Evolutionary conservation across 2,797 vertebrate species (phyloP).

Genomic region (Neomorphus geoffroyi): DNA sequence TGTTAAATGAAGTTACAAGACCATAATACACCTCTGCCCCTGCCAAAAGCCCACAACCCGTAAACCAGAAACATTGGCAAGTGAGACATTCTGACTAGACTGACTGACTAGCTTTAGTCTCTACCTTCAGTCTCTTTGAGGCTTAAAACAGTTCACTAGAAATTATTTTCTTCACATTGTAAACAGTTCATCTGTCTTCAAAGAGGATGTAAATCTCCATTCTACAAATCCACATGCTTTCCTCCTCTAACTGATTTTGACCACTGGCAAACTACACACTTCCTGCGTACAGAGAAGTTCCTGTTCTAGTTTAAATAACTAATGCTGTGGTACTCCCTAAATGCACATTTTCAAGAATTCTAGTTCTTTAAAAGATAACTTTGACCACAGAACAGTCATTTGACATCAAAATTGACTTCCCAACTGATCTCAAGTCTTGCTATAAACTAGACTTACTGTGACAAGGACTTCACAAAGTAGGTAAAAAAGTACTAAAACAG

Average conservation of each 20-base stretch:
- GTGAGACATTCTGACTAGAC: neutral
- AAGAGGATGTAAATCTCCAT: neutral
- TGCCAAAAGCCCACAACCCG: neutral
- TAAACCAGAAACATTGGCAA: neutral
- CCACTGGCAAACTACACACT: neutral
- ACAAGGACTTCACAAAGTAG: neutral
- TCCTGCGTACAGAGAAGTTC: neutral
- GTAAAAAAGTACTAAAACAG: neutral
- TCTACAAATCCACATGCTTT: neutral
- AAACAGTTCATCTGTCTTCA: neutral
- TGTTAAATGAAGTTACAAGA: neutral
- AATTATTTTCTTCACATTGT: neutral
- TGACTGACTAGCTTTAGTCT: neutral
- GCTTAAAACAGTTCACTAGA: neutral
- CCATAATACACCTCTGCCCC: rapidly evolving
- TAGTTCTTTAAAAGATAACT: neutral
- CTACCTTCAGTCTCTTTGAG: neutral
- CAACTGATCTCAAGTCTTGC: neutral
- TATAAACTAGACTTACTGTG: neutral
- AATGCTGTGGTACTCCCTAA: neutral
- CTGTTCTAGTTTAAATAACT: neutral
- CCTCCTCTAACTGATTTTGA: neutral
- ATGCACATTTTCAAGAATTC: neutral
- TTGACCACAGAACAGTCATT: neutral
- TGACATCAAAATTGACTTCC: neutral